phyloP scores from a whole-genome alignment of 2,888 invertebrate species.

The Pocota personata region DNA sequence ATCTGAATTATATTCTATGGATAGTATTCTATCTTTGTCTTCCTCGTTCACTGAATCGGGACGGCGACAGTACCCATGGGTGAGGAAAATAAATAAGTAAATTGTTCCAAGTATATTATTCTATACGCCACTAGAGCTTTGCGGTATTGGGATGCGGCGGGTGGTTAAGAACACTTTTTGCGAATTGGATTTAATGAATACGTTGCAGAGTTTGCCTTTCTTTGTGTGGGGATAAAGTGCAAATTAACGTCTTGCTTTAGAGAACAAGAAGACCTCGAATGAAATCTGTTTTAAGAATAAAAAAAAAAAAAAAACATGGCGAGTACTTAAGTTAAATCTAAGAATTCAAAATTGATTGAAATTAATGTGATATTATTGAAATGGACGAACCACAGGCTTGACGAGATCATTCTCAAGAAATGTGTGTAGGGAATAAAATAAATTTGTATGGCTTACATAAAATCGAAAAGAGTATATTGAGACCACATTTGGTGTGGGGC shows the following conservation, averaged over 20 bases:
- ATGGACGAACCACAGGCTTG: background rate
- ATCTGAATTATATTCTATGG: slow-evolving; percentile 21
- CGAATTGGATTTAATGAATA: slow-evolving; percentile 29
- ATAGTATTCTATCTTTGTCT: background rate
- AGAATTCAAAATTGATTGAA: slow-evolving; percentile 11
- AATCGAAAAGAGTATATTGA: too few relatives aligned
- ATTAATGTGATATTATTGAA: background rate
- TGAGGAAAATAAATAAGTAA: slow-evolving; percentile 31
- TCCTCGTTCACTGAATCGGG: background rate
- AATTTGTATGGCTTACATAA: too few relatives aligned
- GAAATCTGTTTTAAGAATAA: background rate
- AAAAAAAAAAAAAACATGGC: background rate
- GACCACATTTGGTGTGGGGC: too few relatives aligned
- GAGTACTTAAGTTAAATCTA: background rate
- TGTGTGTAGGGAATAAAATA: background rate
- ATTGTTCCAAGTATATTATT: slow-evolving; percentile 28
- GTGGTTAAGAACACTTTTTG: slow-evolving; percentile 17
- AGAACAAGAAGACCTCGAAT: background rate
- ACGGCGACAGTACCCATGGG: slow-evolving; percentile 4
- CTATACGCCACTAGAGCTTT: background rate
- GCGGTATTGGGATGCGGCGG: background rate
- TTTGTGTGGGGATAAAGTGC: background rate
- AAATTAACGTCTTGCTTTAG: background rate
- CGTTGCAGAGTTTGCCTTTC: background rate
- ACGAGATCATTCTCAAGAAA: background rate